Evolutionary conservation across 2,797 vertebrate species (phyloP).

Genomic region (Heliangelus exortis): DNA sequence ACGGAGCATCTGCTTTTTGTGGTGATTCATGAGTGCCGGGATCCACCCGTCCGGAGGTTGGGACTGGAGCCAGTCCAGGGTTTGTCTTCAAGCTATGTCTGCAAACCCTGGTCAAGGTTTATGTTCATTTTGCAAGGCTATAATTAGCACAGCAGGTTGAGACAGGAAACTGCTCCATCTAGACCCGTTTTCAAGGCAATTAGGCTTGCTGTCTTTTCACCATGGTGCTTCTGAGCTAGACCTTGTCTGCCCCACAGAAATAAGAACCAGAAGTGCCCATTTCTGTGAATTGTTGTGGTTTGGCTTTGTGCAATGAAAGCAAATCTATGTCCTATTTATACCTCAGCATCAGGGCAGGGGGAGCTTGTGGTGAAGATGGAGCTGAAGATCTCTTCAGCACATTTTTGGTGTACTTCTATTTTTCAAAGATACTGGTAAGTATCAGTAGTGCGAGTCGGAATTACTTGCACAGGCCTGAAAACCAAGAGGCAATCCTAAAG

Average conservation of each 20-base stretch:
- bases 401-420: not conserved
- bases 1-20: not conserved
- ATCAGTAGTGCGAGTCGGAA: not conserved
- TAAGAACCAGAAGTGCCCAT: not conserved
- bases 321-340: not conserved
- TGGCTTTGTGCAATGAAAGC: not conserved
- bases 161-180: constrained; percentile 10
- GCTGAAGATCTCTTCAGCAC: not conserved
- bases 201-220: not conserved
- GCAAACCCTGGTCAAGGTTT: not conserved
- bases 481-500: not conserved
- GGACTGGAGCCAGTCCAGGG: not conserved
- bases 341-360: not conserved
- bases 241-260: not conserved
- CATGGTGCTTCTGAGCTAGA: not conserved
- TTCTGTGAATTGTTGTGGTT: not conserved
- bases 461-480: not conserved
- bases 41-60: not conserved
- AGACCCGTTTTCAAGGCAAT: constrained; percentile 17
- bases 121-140: not conserved
- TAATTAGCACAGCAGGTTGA: constrained; percentile 30
- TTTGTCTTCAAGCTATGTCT: not conserved
- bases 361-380: not conserved
- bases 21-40: not conserved
- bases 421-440: not conserved